Evolutionary conservation across 1,140 invertebrate genomes (phyloP).

Genomic region (Arctopsyche grandis): DNA sequence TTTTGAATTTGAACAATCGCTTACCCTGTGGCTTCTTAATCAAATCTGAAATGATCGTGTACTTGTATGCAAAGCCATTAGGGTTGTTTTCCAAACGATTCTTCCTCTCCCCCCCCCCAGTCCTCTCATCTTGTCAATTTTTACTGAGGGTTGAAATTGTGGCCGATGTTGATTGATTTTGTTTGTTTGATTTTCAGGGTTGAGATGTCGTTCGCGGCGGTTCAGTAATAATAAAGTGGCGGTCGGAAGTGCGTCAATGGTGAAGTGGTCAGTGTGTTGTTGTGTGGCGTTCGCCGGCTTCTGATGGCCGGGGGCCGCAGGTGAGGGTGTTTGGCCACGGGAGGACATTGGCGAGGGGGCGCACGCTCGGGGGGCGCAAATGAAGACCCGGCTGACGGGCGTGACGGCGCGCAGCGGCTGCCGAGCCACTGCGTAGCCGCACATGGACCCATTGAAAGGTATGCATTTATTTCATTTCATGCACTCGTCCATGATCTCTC

Average conservation of each 20-base stretch:
- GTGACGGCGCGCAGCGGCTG: constrained; percentile 37
- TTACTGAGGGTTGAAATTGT: background rate
- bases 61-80: too few relatives aligned
- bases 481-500: too few relatives aligned
- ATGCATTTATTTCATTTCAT: background rate
- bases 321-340: constrained; percentile 5
- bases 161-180: background rate
- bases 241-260: too few relatives aligned
- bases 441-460: constrained; percentile 52
- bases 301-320: background rate
- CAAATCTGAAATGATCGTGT: too few relatives aligned
- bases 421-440: constrained; percentile 49
- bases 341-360: constrained; percentile 6
- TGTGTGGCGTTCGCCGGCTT: background rate
- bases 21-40: too few relatives aligned
- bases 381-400: constrained; percentile 56
- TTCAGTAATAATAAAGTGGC: too few relatives aligned
- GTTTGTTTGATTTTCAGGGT: background rate
- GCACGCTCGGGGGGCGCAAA: background rate
- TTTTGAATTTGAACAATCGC: too few relatives aligned
- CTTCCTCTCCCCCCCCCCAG: too few relatives aligned
- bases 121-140: too few relatives aligned
- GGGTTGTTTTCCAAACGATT: too few relatives aligned
- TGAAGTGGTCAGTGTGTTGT: too few relatives aligned
- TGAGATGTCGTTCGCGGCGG: background rate